Evolutionary conservation across 2,888 invertebrate species (phyloP), one percentile per base, ranked within the genome.

Genomic region (Clusia tigrina): DNA sequence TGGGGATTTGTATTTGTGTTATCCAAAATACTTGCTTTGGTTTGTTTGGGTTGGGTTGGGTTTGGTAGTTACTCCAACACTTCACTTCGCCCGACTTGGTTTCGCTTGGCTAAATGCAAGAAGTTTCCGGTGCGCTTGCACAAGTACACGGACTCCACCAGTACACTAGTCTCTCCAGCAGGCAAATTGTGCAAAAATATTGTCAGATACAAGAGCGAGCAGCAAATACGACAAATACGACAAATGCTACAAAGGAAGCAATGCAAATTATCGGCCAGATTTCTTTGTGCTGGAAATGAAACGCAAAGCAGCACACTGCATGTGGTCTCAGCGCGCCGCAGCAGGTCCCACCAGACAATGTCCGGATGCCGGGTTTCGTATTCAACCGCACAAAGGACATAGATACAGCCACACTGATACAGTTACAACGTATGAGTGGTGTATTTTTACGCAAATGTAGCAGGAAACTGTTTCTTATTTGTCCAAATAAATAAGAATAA

Each of bases 231-330:
- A 38, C 20, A 20, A 38, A 55, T 20, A 15, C 12, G 17, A 24
- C 53, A 52, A 22, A 18, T 54, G 26, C 46, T 12, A 22, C 37
- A 25, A 57, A 42, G 58, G 54, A 62, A 62, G 58, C 54, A 62
- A 62, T 37, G 48, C 62, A 62, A 62, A 62, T 62, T 58, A 58
- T 46, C 24, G 24, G 12, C 32, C 22, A 48, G 15, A 55, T 12
- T 22, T 42, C 15, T 23, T 20, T 48, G 48, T 48, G 48, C 12
- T 17, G 20, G 15, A 20, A 48, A 22, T 32, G 32, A 6, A 32
- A 32, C 12, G 32, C 32, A 12, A 32, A 32, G 32, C 32, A 32
- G 32, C 22, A 48, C 22, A n/a, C 42, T 3, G 22, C 48, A 42
- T 42, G 42, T 20, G 48, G 42, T 42, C 10, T 10, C 15, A 3